A percentile compares a stretch with the other conserved stretches of the same genome.
Conservation (phyloP, 1,140 invertebrate genomes). For the Dreissena rostriformis region DNA sequence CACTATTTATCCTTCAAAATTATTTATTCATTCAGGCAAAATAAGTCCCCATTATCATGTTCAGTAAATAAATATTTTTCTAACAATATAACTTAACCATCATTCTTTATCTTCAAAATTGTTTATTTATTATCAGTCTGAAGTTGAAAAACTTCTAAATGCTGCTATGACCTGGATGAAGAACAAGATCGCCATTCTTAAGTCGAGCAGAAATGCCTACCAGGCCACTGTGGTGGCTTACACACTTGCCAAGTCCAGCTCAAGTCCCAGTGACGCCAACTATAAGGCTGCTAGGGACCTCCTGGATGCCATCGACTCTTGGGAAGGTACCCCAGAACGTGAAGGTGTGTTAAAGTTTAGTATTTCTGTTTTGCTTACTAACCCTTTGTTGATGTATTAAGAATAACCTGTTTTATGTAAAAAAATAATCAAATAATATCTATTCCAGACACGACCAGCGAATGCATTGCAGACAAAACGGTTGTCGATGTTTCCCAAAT, state of each 20-base stretch:
- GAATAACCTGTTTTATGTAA: too few relatives aligned
- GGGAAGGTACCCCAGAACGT: not conserved
- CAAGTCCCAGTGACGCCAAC: not conserved
- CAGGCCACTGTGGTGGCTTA: slow-evolving; percentile 25
- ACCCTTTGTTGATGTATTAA: not conserved
- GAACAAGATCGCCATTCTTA: not conserved
- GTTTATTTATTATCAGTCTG: too few relatives aligned
- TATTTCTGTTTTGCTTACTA: not conserved
- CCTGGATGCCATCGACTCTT: not conserved
- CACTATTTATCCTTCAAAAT: too few relatives aligned
- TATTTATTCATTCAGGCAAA: too few relatives aligned
- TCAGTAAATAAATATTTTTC: too few relatives aligned
- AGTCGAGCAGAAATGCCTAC: not conserved
- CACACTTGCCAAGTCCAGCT: slow-evolving; percentile 4
- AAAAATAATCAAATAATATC: too few relatives aligned
- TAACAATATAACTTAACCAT: too few relatives aligned
- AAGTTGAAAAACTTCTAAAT: not conserved
- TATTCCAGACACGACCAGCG: too few relatives aligned
- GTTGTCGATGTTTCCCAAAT: too few relatives aligned
- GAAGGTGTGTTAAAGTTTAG: not conserved
- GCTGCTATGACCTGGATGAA: slow-evolving; percentile 26
- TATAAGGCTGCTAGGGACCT: not conserved
- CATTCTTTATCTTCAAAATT: too few relatives aligned
- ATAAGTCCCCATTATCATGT: too few relatives aligned
- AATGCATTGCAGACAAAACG: too few relatives aligned